These are phyloP conservation scores for Mythimna pallens DNA, from an alignment of 2,888 invertebrate genomes.

Conservation along the genomic window DNA sequence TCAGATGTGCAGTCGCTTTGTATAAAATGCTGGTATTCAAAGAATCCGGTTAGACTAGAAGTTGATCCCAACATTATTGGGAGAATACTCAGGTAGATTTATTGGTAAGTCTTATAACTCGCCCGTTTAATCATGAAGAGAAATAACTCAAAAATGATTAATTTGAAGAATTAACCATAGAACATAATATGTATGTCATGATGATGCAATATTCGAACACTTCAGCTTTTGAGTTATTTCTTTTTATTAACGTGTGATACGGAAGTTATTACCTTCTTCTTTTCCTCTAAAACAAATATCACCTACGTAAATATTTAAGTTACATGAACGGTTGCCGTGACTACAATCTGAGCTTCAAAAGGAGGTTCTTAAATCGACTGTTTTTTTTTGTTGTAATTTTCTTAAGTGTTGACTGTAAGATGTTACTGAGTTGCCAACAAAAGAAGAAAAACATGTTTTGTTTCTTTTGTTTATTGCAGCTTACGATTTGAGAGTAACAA, in stretches of 20 bases:
- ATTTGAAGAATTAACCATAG: no score
- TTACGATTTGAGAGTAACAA: not conserved
- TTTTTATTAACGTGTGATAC: no score
- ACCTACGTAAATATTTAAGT: not conserved
- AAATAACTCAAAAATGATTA: no score
- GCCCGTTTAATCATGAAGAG: no score
- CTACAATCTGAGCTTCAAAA: not conserved
- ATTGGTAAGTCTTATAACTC: no score
- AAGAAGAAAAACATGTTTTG: not conserved
- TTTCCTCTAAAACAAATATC: no score
- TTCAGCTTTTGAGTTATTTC: no score
- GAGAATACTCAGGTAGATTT: no score
- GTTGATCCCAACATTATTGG: no score
- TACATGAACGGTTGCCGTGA: not conserved
- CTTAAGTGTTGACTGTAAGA: not conserved
- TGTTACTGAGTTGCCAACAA: not conserved
- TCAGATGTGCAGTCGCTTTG: not conserved
- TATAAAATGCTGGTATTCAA: not conserved
- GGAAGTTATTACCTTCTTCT: not conserved
- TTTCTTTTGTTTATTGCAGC: not conserved
- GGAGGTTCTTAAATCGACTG: not conserved
- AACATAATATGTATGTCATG: no score
- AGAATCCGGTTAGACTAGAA: no score
- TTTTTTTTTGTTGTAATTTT: not conserved
- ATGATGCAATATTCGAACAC: no score